Evolutionary conservation across 2,797 vertebrate genomes (phyloP), one percentile per base, ranked within the genome.

Genomic region (Vultur gryphus): DNA sequence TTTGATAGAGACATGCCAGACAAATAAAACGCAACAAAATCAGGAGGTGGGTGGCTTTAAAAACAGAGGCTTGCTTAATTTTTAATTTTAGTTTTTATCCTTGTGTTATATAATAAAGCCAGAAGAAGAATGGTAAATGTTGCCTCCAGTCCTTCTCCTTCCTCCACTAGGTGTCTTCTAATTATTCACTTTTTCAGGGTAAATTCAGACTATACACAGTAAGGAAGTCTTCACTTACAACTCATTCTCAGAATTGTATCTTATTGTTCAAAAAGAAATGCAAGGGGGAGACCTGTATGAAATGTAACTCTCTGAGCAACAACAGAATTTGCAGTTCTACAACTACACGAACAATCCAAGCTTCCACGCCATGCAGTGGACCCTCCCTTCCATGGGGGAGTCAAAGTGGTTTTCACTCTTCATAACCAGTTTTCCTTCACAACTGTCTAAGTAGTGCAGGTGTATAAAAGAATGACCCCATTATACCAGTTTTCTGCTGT

Each of bases 281-380:
- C 25, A 61, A 69, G 43, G 5, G 7, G 11, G 16, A 86, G 18
- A 86, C 5, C 11, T 33, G 7, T 24, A 58, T 7, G 7, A 73
- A 85, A 51, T 6, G 4, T 18, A 77, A 67, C 25, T 73, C 28
- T 59, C 18, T 17, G 8, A 80, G 41, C 10, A 81, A n/a, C 13
- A 85, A 55, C n/a, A 73, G 39, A 77, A 85, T 64, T 70, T 70
- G 26, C 54, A 73, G 26, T 67, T 78, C 31, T 55, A 23, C 31
- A 59, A 9, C 37, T 52, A 51, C 4, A 16, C 12, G 14, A 89
- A 80, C 0, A 9, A 69, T 33, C 17, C n/a, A 33, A 79, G 31
- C 8, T 84, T 61, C 55, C 46, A 48, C 0, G 2, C 15, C 26
- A 51, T 1, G 0, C 0, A 0, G 35, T 26, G 82, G 37, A 37